A percentile compares a stretch with the other conserved stretches of the same genome.
These are phyloP conservation scores for Pseudochaenichthys georgianus DNA, from an alignment of 2,797 vertebrate species.

Conservation along the genomic window DNA sequence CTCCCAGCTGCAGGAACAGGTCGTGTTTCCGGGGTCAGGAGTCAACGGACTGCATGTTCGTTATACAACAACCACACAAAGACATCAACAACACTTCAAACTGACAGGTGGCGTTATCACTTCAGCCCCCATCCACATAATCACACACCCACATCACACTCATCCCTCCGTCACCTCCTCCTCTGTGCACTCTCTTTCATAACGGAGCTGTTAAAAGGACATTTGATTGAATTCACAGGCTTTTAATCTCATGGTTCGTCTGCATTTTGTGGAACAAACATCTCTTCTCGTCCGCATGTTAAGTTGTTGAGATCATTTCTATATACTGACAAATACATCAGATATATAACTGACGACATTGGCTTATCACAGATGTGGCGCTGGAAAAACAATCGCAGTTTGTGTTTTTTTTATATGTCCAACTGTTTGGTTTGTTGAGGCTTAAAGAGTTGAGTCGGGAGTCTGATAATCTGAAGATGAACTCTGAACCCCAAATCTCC, in stretches of 20 bases:
- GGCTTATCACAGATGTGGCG: no score
- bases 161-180: conserved; percentile 33
- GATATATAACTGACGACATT: no score
- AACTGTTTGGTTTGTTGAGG: no score
- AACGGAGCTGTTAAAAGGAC: conserved; percentile 4
- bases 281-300: background rate
- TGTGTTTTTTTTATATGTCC: no score
- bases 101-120: conserved; percentile 59
- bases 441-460: no score
- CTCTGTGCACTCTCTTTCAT: conserved; percentile 17
- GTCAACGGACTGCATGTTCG: conserved; percentile 23
- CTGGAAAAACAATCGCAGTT: no score
- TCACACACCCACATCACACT: conserved; percentile 51
- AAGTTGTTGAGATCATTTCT: background rate
- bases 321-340: no score
- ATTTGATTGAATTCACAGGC: background rate
- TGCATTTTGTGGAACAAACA: background rate
- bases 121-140: conserved; percentile 29
- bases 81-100: conserved; percentile 4
- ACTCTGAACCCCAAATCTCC: no score
- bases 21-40: conserved; percentile 29
- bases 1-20: conserved; percentile 5
- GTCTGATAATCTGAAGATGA: no score
- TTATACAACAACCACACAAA: background rate
- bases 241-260: background rate